Conservation (phyloP, 2,888 invertebrate species). For the Seira ritae region DNA sequence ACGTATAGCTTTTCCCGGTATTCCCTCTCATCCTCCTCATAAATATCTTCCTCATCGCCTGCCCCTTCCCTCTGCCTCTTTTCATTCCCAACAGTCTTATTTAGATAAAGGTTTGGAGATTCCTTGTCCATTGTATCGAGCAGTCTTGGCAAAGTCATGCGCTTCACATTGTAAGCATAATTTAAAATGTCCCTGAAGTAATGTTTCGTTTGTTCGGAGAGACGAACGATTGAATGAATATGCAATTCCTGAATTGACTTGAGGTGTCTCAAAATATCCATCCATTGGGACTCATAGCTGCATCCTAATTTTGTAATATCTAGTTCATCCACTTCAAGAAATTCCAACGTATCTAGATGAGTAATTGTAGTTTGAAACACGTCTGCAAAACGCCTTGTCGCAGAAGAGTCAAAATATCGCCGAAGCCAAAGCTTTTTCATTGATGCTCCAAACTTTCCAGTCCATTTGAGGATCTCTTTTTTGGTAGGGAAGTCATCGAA, state of each 20-base stretch:
- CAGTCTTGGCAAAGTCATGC: background rate
- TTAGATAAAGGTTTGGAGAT: too few relatives aligned
- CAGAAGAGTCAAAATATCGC: background rate
- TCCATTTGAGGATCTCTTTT: background rate
- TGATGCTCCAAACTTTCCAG: background rate
- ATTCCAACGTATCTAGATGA: background rate
- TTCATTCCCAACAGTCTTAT: too few relatives aligned
- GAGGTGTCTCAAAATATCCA: background rate
- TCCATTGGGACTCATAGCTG: background rate
- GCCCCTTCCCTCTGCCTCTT: too few relatives aligned
- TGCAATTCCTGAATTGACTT: background rate
- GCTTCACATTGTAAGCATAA: background rate
- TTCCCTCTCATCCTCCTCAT: too few relatives aligned
- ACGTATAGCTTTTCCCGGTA: too few relatives aligned
- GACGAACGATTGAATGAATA: background rate
- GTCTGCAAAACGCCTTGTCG: background rate
- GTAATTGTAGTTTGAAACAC: background rate
- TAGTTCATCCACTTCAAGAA: background rate
- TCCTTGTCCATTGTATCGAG: too few relatives aligned
- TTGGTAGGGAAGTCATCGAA: slow-evolving; percentile 14
- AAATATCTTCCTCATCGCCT: too few relatives aligned
- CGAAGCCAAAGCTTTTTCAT: background rate
- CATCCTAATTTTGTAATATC: slow-evolving; percentile 17
- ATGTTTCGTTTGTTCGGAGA: background rate
- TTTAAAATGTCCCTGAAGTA: slow-evolving; percentile 6